Base-by-base conservation (phyloP, 2,113 vertebrate genomes). In the Diglossa brunneiventris region DNA sequence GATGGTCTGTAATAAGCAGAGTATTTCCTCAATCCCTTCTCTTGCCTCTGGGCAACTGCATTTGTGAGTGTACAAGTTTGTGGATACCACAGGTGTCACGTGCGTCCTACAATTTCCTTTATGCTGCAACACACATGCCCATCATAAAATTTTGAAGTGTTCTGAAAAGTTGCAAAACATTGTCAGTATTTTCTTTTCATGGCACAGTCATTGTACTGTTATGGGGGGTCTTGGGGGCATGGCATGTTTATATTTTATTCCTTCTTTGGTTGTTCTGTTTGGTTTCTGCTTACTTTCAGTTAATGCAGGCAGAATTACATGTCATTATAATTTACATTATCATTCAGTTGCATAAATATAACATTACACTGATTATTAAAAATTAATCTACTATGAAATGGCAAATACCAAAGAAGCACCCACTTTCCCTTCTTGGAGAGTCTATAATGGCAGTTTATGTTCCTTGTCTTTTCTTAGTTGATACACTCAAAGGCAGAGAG, bases 221-320 rank as follows among this genome's bases (percentile, higher is more conserved):
- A 49, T 24, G 44, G 17, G 21, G 1, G 4, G 0, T 13, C 2
- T 37, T 46, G 19, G 7, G 13, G 56, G 10, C 26, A 58, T 26
- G 30, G 5, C 22, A 3, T 46, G 10, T 42, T 79, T 52, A 14
- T 42, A 42, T 74, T 63, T 73, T 44, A 41, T 41, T 74, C 37
- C 37, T 77, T 56, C 33, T 62, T 83, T 47, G 3, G 13, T 52
- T 68, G 8, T 63, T 78, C 42, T 68, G 11, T 56, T 83, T 63
- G 22, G 21, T 74, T 83, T 91, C 42, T 68, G 37, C 42, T 77
- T 77, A 70, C 13, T 77, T 70, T 50, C 37, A 68, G 47, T 63
- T 87, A 68, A 66, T 35, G 35, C 5, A 4, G 9, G 33, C 33
- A 76, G 58, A 89, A 72, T 56, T 67, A 33, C 35, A 72, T 61